Percentiles rank a stretch among this genome's conserved stretches.
Conservation (phyloP, 2,113 vertebrate species). For the Salminus brasiliensis region DNA sequence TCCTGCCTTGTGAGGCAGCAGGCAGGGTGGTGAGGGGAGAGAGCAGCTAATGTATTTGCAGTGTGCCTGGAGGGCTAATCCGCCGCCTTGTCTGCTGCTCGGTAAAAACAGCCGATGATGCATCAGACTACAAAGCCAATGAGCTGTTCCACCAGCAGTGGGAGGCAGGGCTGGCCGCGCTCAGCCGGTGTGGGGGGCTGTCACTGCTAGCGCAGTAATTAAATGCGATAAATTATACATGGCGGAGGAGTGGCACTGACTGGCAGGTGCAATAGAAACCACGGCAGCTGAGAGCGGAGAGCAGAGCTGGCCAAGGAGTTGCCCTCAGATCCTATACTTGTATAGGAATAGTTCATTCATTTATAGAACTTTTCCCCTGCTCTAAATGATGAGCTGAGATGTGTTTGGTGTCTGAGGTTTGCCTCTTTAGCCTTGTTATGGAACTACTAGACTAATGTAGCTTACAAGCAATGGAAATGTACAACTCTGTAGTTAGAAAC, state of each 20-base stretch:
- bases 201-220: constrained; percentile 43
- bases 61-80: constrained; percentile 41
- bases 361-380: neutral
- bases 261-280: constrained; percentile 40
- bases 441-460: neutral
- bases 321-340: neutral
- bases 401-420: neutral
- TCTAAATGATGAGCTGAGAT: neutral
- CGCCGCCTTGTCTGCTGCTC: constrained; percentile 37
- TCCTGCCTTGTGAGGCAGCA: neutral
- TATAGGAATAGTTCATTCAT: neutral
- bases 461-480: neutral
- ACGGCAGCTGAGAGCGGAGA: constrained; percentile 5
- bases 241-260: constrained; percentile 33
- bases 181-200: constrained; percentile 31
- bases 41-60: constrained; percentile 14
- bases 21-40: neutral
- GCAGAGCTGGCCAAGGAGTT: neutral
- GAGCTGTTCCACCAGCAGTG: constrained; percentile 40
- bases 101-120: constrained; percentile 49
- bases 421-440: neutral
- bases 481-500: neutral
- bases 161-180: constrained; percentile 17
- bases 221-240: constrained; percentile 49
- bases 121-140: constrained; percentile 42